These are phyloP conservation scores for Dorcus parallelipipedus DNA, from an alignment of 2,888 invertebrate species.

Conservation along the genomic window DNA sequence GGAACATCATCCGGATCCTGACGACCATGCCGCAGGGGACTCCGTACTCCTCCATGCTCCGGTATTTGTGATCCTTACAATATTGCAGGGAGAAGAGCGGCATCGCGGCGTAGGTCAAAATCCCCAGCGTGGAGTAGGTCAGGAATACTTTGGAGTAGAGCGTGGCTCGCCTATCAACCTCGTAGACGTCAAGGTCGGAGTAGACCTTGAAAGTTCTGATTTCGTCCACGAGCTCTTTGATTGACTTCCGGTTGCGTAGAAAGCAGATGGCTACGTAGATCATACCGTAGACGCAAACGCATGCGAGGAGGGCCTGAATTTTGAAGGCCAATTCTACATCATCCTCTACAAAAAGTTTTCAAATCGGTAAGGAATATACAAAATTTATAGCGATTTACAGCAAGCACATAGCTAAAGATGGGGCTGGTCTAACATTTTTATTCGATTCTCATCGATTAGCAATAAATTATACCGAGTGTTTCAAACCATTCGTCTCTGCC, in stretches of 20 bases:
- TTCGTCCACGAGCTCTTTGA: constrained; percentile 14
- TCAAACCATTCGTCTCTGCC: too few relatives aligned
- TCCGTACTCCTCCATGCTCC: constrained; percentile 25
- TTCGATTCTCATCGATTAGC: too few relatives aligned
- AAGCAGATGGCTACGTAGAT: constrained; percentile 33
- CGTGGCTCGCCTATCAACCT: constrained; percentile 26
- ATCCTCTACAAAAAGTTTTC: constrained; percentile 3
- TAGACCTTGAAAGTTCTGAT: constrained; percentile 15
- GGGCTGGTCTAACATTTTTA: too few relatives aligned
- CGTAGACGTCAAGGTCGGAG: constrained; percentile 15
- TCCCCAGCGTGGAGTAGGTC: constrained; percentile 28
- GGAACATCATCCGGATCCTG: constrained; percentile 27
- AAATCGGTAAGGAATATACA: too few relatives aligned
- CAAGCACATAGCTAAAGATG: too few relatives aligned
- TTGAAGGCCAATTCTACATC: constrained; percentile 5
- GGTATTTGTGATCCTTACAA: constrained; percentile 22
- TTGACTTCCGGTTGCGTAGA: constrained; percentile 22
- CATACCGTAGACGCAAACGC: constrained; percentile 32
- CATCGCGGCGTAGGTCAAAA: constrained; percentile 28
- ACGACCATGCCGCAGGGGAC: constrained; percentile 31
- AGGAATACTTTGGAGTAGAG: constrained; percentile 30
- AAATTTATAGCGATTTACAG: too few relatives aligned
- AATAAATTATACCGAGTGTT: too few relatives aligned
- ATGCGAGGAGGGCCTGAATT: constrained; percentile 29
- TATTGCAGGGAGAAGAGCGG: constrained; percentile 26